A percentile compares a stretch with the other conserved stretches of the same genome.
phyloP scores from a whole-genome alignment of 2,888 invertebrate species.

The Macaria liturata region DNA sequence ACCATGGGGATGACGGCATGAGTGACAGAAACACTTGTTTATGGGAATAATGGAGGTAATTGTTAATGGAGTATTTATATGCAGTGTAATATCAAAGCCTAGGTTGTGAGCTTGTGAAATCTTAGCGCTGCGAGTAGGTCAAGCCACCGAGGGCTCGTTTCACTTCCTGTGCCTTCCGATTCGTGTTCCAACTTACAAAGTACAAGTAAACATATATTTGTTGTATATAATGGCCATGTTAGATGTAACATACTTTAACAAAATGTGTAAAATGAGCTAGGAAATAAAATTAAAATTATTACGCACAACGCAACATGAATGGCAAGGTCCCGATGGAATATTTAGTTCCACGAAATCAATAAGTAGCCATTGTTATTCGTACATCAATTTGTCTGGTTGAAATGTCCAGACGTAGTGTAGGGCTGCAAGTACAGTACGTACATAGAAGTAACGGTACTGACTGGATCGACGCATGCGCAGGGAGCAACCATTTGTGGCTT shows the following conservation, averaged over 20 bases:
- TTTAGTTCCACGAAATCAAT: constrained; percentile 36
- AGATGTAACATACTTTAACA: no score
- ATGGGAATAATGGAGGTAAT: no score
- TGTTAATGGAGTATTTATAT: no score
- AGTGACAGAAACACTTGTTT: neutral
- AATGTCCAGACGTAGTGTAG: constrained; percentile 39
- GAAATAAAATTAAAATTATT: no score
- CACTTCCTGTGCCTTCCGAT: constrained; percentile 57
- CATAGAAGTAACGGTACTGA: constrained; percentile 40
- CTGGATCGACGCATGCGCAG: constrained; percentile 45
- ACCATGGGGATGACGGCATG: constrained; percentile 1
- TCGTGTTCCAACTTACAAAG: constrained; percentile 21
- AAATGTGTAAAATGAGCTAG: no score
- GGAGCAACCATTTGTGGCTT: constrained; percentile 53
- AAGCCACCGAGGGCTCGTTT: constrained; percentile 47
- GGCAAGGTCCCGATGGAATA: constrained; percentile 14
- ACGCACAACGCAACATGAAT: neutral
- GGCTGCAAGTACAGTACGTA: constrained; percentile 15
- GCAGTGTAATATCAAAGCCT: constrained; percentile 20
- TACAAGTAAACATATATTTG: no score
- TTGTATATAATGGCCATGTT: no score
- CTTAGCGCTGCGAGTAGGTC: constrained; percentile 35
- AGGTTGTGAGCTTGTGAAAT: constrained; percentile 45
- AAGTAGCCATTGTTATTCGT: constrained; percentile 39
- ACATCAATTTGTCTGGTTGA: constrained; percentile 34